These are phyloP conservation scores for Sceliomorpha sp. DNA, from an alignment of 2,888 invertebrate species.

Conservation along the genomic window DNA sequence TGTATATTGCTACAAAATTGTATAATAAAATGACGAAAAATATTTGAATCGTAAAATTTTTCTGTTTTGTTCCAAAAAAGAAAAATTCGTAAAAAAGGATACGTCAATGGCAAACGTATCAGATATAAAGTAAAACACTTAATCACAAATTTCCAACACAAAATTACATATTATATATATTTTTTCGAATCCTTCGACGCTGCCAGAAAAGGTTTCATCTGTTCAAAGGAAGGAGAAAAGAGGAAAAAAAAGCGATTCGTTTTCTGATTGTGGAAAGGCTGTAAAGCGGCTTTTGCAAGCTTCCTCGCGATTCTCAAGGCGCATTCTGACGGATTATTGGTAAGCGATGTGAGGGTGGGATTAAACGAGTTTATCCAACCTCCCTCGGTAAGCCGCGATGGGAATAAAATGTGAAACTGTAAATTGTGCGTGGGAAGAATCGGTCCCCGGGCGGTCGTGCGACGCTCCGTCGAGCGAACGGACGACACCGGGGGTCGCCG, in stretches of 20 bases:
- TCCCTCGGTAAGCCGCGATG: conserved; percentile 69
- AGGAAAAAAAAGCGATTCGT: conserved; percentile 21
- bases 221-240: too few species aligned
- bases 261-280: conserved; percentile 39
- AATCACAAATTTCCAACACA: too few species aligned
- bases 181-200: too few species aligned
- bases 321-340: conserved; percentile 61
- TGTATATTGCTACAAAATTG: too few species aligned
- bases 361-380: conserved; percentile 71
- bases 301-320: conserved; percentile 43
- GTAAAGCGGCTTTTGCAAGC: conserved; percentile 52
- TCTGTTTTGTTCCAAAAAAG: too few species aligned
- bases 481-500: conserved; percentile 60
- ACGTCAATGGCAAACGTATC: too few species aligned
- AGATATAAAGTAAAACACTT: too few species aligned
- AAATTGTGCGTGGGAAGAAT: conserved; percentile 80
- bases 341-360: conserved; percentile 56
- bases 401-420: conserved; percentile 80
- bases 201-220: too few species aligned
- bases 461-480: conserved; percentile 40
- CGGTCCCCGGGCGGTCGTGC: conserved; percentile 72
- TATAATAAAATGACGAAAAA: too few species aligned
- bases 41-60: too few species aligned
- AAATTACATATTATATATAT: too few species aligned
- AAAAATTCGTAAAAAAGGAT: too few species aligned